Conservation (phyloP, 2,888 invertebrate genomes). For the Xanthorhoe spadicearia region DNA sequence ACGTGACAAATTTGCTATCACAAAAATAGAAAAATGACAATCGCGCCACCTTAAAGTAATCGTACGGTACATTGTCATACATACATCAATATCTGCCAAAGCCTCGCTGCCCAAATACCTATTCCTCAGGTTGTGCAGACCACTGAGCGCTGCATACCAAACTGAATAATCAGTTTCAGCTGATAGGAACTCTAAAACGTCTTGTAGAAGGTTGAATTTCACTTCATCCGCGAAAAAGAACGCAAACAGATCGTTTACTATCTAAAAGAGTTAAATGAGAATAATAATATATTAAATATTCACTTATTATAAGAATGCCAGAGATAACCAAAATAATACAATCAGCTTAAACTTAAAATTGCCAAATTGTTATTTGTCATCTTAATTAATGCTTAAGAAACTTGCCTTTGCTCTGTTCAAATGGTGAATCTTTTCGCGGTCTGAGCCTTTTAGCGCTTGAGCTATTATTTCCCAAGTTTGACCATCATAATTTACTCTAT, state of each 20-base stretch:
- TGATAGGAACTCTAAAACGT: conserved; percentile 86
- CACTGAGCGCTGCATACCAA: conserved; percentile 87
- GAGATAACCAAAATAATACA: too few relatives aligned
- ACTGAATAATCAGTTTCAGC: conserved; percentile 89
- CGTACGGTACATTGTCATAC: conserved; percentile 20
- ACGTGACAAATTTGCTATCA: too few relatives aligned
- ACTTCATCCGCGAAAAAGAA: conserved; percentile 86
- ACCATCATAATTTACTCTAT: conserved; percentile 87
- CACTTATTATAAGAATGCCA: too few relatives aligned
- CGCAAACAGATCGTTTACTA: conserved; percentile 91
- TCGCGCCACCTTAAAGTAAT: not conserved
- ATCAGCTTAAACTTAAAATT: too few relatives aligned
- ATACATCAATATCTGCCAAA: conserved; percentile 62
- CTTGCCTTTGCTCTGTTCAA: conserved; percentile 89
- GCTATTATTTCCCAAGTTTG: conserved; percentile 81
- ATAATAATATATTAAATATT: not conserved
- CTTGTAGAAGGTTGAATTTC: conserved; percentile 84
- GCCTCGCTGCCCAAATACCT: conserved; percentile 62
- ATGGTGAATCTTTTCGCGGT: conserved; percentile 82
- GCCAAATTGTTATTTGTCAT: too few relatives aligned
- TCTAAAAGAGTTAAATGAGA: conserved; percentile 52
- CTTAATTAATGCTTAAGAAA: not conserved
- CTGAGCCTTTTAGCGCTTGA: conserved; percentile 68
- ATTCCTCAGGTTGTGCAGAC: conserved; percentile 74
- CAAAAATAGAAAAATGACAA: too few relatives aligned